Evolutionary conservation across 2,797 vertebrate species (phyloP).

Genomic region (Eospalax fontanierii): DNA sequence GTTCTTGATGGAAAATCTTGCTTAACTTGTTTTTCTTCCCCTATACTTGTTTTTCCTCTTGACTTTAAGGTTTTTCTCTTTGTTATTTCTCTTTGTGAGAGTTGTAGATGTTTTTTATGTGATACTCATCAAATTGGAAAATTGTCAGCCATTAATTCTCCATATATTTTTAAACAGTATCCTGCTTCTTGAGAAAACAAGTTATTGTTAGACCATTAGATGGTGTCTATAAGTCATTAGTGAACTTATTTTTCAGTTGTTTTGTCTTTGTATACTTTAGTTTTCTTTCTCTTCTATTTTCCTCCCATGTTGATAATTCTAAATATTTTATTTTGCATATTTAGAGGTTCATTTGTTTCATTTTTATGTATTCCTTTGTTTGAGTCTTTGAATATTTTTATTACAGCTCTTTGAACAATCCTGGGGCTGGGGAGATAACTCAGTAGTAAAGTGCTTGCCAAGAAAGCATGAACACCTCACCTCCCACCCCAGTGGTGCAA

Average conservation of each 20-base stretch:
- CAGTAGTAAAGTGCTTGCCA: too few relatives aligned
- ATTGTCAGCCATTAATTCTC: neutral
- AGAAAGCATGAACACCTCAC: too few relatives aligned
- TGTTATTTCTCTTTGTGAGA: neutral
- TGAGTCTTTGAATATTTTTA: neutral
- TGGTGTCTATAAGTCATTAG: neutral
- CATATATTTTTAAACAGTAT: neutral
- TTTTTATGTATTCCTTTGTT: neutral
- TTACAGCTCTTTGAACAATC: neutral
- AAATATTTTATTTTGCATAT: neutral
- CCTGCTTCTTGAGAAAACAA: neutral
- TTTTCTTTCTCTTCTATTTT: neutral
- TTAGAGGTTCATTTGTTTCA: neutral
- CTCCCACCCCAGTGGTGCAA: too few relatives aligned
- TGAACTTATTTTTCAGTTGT: neutral
- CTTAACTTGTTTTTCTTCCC: neutral
- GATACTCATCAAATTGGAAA: neutral
- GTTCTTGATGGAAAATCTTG: slow-evolving; percentile 27
- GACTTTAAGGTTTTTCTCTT: neutral
- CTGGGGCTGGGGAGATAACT: too few relatives aligned
- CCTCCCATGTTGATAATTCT: neutral
- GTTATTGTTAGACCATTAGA: neutral
- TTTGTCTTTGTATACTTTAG: neutral
- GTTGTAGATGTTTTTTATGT: neutral
- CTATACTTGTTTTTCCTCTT: neutral